Base-by-base conservation (phyloP, 2,797 vertebrate species). In the Chaenodraco wilsoni region DNA sequence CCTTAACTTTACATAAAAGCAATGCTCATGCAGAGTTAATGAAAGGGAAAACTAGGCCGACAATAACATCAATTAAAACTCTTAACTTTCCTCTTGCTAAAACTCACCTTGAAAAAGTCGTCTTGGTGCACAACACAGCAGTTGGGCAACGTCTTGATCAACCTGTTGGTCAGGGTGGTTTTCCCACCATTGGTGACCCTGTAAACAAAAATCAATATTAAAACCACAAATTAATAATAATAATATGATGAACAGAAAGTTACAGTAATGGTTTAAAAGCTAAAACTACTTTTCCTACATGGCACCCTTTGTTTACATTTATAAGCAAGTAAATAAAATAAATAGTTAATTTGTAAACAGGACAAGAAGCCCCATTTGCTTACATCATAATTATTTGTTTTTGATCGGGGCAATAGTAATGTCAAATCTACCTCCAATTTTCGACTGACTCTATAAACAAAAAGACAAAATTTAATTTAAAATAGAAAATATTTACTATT, bases 41-140 rank as follows among this genome's bases (percentile, higher is more conserved):
- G 33, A 12, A 48, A 11, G 63, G 23, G 58, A 56, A 69, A 31
- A 1, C 1, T 2, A 31, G 17, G 6, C 4, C 13, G 40, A 56
- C 4, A 51, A 52, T 0, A 21, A 21, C 0, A 62, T 27, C 8
- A 19, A 16, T 43, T 2, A n/a, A 57, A 23, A 19, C 7, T 1
- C 8, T 10, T 4, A 37, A 48, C 1, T 1, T 3, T 3, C 15
- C 3, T 0, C 5, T 58, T 0, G 1, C 23, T 50, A 16, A 74
- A 2, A 31, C 92, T 88, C 94, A 99, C 98, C 97, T 98, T 99
- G 93, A 95, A 99, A 83, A 99, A 99, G 83, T 98, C 96, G 37
- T 99, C 98, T 71, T 99, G 98, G 59, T 99, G 97, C 43, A 99
- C 94, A 77, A 98, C 96, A 15, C 97, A 98, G 90, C 97, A 98